phyloP scores from a whole-genome alignment of 2,888 invertebrate species.

The Phortica okadai region DNA sequence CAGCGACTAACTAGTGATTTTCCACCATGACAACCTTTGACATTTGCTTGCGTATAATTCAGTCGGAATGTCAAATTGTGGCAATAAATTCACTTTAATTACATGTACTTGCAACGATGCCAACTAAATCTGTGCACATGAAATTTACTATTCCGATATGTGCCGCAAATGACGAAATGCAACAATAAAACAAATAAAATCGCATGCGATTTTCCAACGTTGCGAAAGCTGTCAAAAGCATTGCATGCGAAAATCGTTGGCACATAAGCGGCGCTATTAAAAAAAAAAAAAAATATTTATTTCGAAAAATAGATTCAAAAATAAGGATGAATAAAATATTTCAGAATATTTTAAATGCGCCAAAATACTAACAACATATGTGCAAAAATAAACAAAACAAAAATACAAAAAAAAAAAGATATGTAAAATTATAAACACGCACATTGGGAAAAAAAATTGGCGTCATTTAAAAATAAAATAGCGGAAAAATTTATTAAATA shows the following conservation, averaged over 20 bases:
- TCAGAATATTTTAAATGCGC: conserved; percentile 17
- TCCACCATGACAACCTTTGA: conserved; percentile 36
- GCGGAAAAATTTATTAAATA: background rate
- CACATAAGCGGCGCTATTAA: conserved; percentile 9
- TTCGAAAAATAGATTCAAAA: background rate
- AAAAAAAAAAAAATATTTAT: background rate
- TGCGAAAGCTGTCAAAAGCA: conserved; percentile 19
- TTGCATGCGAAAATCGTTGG: background rate
- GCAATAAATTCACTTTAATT: conserved; percentile 65
- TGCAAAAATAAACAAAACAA: conserved; percentile 8
- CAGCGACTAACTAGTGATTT: background rate
- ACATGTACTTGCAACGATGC: conserved; percentile 50
- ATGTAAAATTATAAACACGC: background rate
- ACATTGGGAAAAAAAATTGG: background rate
- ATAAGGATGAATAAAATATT: background rate
- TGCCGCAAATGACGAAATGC: background rate
- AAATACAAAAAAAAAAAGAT: background rate
- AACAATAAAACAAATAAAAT: conserved; percentile 15
- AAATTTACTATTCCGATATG: background rate
- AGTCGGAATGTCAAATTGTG: conserved; percentile 59
- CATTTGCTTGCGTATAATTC: conserved; percentile 55
- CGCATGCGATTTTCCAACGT: conserved; percentile 14
- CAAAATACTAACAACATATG: conserved; percentile 18
- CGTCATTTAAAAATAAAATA: background rate
- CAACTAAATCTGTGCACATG: background rate